Percentiles rank a stretch among this genome's conserved stretches.
Conservation (phyloP, 2,888 invertebrate genomes). For the Dastarcus helophoroides region DNA sequence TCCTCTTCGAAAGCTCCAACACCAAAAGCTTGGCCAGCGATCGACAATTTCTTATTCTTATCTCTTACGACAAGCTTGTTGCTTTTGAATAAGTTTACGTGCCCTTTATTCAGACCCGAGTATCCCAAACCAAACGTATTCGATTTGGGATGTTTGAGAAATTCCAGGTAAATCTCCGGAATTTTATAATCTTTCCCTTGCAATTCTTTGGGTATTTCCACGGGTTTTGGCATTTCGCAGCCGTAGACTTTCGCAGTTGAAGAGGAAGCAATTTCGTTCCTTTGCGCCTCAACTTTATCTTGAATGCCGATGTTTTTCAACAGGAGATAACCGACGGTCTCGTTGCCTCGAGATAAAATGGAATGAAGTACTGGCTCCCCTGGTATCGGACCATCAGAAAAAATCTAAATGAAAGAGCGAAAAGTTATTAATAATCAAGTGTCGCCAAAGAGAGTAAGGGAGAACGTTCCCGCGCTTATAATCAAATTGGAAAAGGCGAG, state of each 20-base stretch:
- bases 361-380: constrained; percentile 63
- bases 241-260: constrained; percentile 39
- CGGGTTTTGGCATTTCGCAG: constrained; percentile 35
- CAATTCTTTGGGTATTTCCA: constrained; percentile 31
- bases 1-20: constrained; percentile 95
- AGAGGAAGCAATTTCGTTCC: constrained; percentile 22
- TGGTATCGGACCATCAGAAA: constrained; percentile 38
- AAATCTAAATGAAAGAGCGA: constrained; percentile 17
- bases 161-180: constrained; percentile 71
- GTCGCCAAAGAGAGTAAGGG: not conserved
- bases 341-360: constrained; percentile 60
- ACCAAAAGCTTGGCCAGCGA: constrained; percentile 86
- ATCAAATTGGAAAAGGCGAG: too few species aligned
- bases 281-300: constrained; percentile 37
- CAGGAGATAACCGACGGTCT: constrained; percentile 79
- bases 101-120: constrained; percentile 52
- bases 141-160: constrained; percentile 60
- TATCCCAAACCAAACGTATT: constrained; percentile 77
- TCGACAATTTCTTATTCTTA: constrained; percentile 51
- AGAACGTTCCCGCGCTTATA: too few species aligned
- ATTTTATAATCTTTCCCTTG: constrained; percentile 55
- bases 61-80: constrained; percentile 45
- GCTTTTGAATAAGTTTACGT: constrained; percentile 38
- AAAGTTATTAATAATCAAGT: constrained; percentile 1
- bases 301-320: constrained; percentile 88